Evolutionary conservation across 1,140 invertebrate genomes (phyloP), one percentile per base, ranked within the genome.

Genomic region (Trypoxylus dichotomus): DNA sequence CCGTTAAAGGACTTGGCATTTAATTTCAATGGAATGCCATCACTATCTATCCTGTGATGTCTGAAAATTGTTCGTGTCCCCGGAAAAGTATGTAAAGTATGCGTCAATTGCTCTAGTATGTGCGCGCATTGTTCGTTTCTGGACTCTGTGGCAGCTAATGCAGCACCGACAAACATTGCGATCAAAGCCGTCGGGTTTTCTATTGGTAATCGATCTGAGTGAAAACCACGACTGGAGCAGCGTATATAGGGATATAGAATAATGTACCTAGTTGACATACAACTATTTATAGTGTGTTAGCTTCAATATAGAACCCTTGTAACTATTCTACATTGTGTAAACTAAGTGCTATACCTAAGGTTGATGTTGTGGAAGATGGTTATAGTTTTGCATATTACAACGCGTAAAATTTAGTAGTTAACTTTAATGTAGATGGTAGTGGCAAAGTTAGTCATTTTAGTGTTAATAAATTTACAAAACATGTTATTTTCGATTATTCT

Each of bases 81-180:
- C 25, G 60, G 60, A 63, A 63, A 63, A 63, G 60, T 63, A 63
- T 63, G 60, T 63, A 24, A 63, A 63, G 60, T 27, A 63, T 63
- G 60, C 60, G 60, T 27, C 60, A 63, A 27, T 47, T 63, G 60
- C 60, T 63, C 60, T 11, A 63, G 25, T 63, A 63, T 63, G 60
- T 63, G 60, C 19, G 25, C 60, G 60, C 21, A 13, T 27, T 63
- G 60, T 63, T 63, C 60, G 60, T 63, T 63, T 63, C 24, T 63
- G n/a, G 60, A 63, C 24, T 63, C 60, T 63, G 24, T 3, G 10
- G 60, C n/a, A 25, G 60, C 25, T 63, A 63, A 63, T 63, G 21
- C 60, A 11, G 25, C 21, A 19, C 60, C 25, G n/a, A 11, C 25
- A 7, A 27, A 19, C 21, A 10, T 8, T 27, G 58, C 25, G 58